Conservation (phyloP, 2,113 vertebrate species). For the Tretioscincus oriximinensis region DNA sequence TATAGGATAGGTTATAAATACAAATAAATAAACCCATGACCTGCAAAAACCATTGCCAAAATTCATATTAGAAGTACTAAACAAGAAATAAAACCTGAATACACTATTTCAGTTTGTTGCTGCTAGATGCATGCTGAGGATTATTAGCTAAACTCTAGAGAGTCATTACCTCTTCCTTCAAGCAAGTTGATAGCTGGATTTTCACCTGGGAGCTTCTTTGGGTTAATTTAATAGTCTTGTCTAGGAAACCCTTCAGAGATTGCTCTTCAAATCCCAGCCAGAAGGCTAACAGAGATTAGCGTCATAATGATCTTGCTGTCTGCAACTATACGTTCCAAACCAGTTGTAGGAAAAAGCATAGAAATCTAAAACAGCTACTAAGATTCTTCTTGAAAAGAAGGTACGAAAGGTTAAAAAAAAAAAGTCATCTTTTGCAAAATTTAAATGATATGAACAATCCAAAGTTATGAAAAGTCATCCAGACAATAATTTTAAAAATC, state of each 20-base stretch:
- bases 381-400: neutral
- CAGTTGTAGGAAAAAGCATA: conserved; percentile 16
- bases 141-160: conserved; percentile 33
- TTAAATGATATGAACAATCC: neutral
- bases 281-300: conserved; percentile 27
- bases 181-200: conserved; percentile 37
- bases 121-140: conserved; percentile 23
- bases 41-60: neutral
- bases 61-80: neutral
- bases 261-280: conserved; percentile 50
- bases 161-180: conserved; percentile 47
- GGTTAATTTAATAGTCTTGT: conserved; percentile 57
- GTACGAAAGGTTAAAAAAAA: neutral
- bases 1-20: too few relatives aligned
- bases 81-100: conserved; percentile 24
- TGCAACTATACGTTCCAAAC: conserved; percentile 48
- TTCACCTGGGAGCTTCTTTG: conserved; percentile 42
- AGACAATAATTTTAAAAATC: too few relatives aligned
- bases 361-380: conserved; percentile 1
- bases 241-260: conserved; percentile 58
- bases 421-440: neutral
- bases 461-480: neutral
- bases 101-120: conserved; percentile 1
- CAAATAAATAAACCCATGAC: neutral
- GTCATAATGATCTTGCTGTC: conserved; percentile 29